Evolutionary conservation across 1,140 invertebrate genomes (phyloP), one percentile per base, ranked within the genome.

Genomic region (Stegodyphus dumicola): DNA sequence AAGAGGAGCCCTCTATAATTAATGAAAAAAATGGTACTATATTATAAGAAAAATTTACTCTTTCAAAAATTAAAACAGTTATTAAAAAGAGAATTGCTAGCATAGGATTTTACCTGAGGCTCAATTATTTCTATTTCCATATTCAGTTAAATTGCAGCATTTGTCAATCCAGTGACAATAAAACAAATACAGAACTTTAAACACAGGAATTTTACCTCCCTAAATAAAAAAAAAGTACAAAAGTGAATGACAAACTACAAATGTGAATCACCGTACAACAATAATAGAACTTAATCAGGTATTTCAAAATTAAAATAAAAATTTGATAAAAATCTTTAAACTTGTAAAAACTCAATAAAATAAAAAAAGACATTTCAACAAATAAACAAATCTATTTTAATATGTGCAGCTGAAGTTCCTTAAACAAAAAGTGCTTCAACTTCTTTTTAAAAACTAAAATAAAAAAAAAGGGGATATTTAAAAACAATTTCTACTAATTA

Each of bases 41-140:
- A 10, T 9, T 10, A 10, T 10, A 60, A 60, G 56, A 15, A 10
- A 60, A 60, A 60, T 2, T 56, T 7, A 56, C 33, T 33, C 33
- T 33, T 3, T 33, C 33, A 33, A 33, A 60, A 60, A 15, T 5
- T 60, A 15, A 10, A 60, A 60, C 15, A 60, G 5, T 10, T 9
- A 60, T 60, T 1, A 9, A 60, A 15, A 5, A 60, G 15, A 60
- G 56, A 15, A 60, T 33, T 33, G 1, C 9, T 2, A 60, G 5
- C 56, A 60, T 2, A 10, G 56, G 15, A 60, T 60, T 9, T 60
- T 77, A 86, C 85, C 78, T 86, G 77, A 49, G 85, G 85, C 64
- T 86, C 85, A 33, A 76, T 81, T 0, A 81, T 73, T 86, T 86
- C 85, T 80, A 81, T 78, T 78, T 86, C 85, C 85, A 86, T 86